Conservation (phyloP, 2,113 vertebrate species). For the Genyomyrus donnyi region DNA sequence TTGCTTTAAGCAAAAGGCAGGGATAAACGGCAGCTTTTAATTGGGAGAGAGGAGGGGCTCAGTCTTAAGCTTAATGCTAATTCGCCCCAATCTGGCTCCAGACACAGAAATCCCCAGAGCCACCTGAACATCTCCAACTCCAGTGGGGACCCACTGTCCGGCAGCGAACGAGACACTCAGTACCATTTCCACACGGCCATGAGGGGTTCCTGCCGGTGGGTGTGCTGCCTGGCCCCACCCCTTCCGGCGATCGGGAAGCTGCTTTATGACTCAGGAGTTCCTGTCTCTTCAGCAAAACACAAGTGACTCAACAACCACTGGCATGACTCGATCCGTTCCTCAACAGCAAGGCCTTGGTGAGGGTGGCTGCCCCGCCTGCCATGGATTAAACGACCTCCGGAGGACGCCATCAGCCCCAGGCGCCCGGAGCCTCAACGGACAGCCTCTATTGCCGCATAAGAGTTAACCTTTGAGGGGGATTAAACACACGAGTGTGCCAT, state of each 20-base stretch:
- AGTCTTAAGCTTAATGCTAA: slow-evolving; percentile 47
- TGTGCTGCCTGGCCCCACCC: neutral
- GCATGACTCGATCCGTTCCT: neutral
- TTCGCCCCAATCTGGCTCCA: slow-evolving; percentile 15
- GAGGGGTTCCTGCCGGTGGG: neutral
- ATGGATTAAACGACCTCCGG: neutral
- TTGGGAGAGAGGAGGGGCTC: slow-evolving; percentile 40
- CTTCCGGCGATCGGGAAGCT: neutral
- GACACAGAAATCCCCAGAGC: neutral
- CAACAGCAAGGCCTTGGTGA: neutral
- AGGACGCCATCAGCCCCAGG: neutral
- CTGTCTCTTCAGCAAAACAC: neutral
- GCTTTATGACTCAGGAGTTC: slow-evolving; percentile 6
- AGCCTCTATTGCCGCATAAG: neutral
- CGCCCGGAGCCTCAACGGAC: neutral
- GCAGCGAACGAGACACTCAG: neutral
- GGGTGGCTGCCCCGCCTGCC: neutral
- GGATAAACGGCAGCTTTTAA: slow-evolving; percentile 49
- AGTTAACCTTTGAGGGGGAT: neutral
- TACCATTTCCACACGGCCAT: slow-evolving; percentile 28
- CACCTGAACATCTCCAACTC: neutral
- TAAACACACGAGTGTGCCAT: neutral
- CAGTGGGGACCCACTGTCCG: neutral
- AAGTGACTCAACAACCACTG: neutral
- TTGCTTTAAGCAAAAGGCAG: slow-evolving; percentile 51